Evolutionary conservation across 2,797 vertebrate genomes (phyloP), one percentile per base, ranked within the genome.

Genomic region (Octomys mimax): DNA sequence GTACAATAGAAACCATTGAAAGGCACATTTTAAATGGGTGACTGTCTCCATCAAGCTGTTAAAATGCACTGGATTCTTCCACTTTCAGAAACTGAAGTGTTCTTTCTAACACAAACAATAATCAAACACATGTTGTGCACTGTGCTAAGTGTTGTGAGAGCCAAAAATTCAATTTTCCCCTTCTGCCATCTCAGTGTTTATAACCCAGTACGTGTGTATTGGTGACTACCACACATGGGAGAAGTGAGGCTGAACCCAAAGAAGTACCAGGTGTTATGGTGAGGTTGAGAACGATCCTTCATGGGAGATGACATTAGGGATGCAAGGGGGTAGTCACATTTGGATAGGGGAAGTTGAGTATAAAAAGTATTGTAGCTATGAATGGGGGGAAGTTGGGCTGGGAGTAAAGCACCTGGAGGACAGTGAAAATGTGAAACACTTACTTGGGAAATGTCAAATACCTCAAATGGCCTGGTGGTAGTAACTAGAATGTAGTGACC

Each of bases 71-170:
- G 4, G 6, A 75, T 80, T 94, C 78, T 87, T 94, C 61, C 39
- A 68, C n/a, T 71, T 92, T 66, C n/a, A 91, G 49, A 96, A 78
- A 90, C 78, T 14, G 14, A 57, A 88, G 39, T 39, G 54, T 71
- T 75, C 80, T 91, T 62, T 92, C 52, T 57, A 78, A 92, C 31
- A 84, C 83, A 90, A 68, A 85, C 79, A 78, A 68, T 42, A 21
- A 82, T 77, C 87, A n/a, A 75, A n/a, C 57, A 42, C 21, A 81
- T 61, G 73, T 16, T 49, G 57, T 88, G 13, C 46, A 59, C 33
- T 82, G 61, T 71, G 22, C 18, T 64, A 19, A 14, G 49, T 79
- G 5, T 13, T 42, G 4, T 11, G 87, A 4, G 31, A 96, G 12
- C 28, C 49, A 83, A 79, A 81, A 6, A 16, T 26, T 33, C n/a